phyloP scores from a whole-genome alignment of 2,888 invertebrate species.

The Ophioninae sp. region DNA sequence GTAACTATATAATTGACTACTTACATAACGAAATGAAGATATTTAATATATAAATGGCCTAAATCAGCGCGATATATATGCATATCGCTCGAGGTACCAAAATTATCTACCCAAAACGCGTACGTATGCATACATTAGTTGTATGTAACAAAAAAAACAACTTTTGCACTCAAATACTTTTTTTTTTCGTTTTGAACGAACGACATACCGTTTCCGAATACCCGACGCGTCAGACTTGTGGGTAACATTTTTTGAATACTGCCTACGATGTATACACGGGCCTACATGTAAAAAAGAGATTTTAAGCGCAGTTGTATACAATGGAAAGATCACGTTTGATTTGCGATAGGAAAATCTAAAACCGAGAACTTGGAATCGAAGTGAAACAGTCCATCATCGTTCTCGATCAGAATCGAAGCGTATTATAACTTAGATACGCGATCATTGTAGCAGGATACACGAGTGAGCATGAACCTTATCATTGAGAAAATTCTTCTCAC shows the following conservation, averaged over 20 bases:
- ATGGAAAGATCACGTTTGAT: constrained; percentile 43
- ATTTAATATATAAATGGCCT: not conserved
- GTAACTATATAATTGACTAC: not conserved
- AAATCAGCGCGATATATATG: constrained; percentile 7
- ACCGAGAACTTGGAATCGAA: constrained; percentile 25
- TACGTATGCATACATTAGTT: not conserved
- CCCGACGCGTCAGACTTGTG: constrained; percentile 11
- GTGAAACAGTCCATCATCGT: constrained; percentile 18
- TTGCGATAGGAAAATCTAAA: not conserved
- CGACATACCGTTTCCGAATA: constrained; percentile 33
- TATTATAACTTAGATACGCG: not conserved
- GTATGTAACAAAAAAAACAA: not conserved
- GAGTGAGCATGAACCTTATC: constrained; percentile 60
- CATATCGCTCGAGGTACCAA: not conserved
- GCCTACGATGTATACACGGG: constrained; percentile 37
- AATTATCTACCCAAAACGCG: not conserved
- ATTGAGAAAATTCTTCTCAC: constrained; percentile 39
- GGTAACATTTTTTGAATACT: constrained; percentile 50
- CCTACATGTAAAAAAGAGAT: not conserved
- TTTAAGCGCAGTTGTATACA: not conserved
- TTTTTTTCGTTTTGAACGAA: constrained; percentile 7
- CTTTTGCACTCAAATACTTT: not conserved
- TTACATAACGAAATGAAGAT: constrained; percentile 4
- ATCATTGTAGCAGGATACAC: constrained; percentile 23
- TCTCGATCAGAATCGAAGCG: constrained; percentile 17